Base-by-base conservation (phyloP, 2,113 vertebrate species). In the Sorex fumeus region DNA sequence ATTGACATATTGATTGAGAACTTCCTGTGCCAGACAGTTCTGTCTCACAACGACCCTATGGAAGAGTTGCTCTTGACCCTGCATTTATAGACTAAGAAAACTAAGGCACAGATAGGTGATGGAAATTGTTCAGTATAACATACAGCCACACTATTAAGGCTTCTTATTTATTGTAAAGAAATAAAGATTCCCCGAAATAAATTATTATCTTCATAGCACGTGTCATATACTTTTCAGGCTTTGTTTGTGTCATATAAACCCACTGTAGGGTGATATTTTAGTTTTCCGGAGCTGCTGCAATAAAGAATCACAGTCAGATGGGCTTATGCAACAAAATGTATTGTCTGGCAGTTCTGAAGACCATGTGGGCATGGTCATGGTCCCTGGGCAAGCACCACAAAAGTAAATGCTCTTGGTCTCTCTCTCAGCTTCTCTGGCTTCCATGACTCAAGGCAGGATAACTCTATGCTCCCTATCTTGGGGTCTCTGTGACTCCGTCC, bases 131-230 rank as follows among this genome's bases (percentile, higher is more conserved):
- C 8, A 2, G 40, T 45, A 45, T 28, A 75, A 72, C 87, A 83
- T 4, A 75, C 47, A 60, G 66, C 27, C 27, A 16, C 27, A 6
- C 10, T 69, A 18, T 32, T 57, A 36, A 4, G 30, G 53, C 23
- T 70, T 21, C 50, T 84, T 34, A 34, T 72, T 72, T 85, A 60
- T 40, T 85, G 40, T 77, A 36, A 78, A 93, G 34, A 86, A 32
- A 76, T 40, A 74, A 85, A 75, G 60, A 77, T 21, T 60, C 18
- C 69, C 64, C 25, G 32, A 40, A 76, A 25, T 32, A 79, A n/a
- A 70, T 19, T 50, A 30, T 69, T 27, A 32, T 32, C 53, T 6
- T 36, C 27, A 53, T 60, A 71, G 66, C 40, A 76, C 64, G 12
- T 66, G 57, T 15, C 87, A 66, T 60, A 81, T 62, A 19, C 32